Conservation (phyloP, 2,888 invertebrate genomes). For the Nudaria mundana region DNA sequence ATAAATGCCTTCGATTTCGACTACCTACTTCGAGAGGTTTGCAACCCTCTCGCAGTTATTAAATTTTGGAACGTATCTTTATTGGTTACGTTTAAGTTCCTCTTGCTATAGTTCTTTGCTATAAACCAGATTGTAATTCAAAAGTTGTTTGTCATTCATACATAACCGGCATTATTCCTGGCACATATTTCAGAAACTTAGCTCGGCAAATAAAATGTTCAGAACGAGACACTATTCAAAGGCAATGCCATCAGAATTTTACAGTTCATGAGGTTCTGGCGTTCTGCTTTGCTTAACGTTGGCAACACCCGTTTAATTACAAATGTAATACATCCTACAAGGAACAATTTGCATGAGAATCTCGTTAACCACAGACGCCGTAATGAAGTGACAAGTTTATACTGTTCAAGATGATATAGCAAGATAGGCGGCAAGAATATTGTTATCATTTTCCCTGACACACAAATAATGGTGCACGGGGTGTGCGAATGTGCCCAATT, state of each 20-base stretch:
- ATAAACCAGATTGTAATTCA: too few relatives aligned
- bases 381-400: constrained; percentile 26
- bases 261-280: constrained; percentile 14
- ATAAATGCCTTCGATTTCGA: constrained; percentile 22
- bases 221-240: constrained; percentile 30
- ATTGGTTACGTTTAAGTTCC: too few relatives aligned
- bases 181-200: constrained; percentile 26
- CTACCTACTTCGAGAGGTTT: too few relatives aligned
- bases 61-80: too few relatives aligned
- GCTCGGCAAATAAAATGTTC: constrained; percentile 35
- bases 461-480: too few relatives aligned
- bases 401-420: constrained; percentile 15
- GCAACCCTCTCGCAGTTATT: too few relatives aligned
- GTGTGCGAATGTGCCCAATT: too few relatives aligned
- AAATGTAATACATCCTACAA: constrained; percentile 23
- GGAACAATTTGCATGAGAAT: constrained; percentile 28
- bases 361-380: constrained; percentile 26
- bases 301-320: constrained; percentile 23
- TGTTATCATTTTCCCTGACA: too few relatives aligned
- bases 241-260: constrained; percentile 33
- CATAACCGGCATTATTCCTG: constrained; percentile 36
- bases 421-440: constrained; percentile 7
- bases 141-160: constrained; percentile 32
- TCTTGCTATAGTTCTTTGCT: too few relatives aligned
- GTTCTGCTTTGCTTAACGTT: constrained; percentile 13